These are phyloP conservation scores for Liasis olivaceus DNA, from an alignment of 2,797 vertebrate species.

Conservation along the genomic window DNA sequence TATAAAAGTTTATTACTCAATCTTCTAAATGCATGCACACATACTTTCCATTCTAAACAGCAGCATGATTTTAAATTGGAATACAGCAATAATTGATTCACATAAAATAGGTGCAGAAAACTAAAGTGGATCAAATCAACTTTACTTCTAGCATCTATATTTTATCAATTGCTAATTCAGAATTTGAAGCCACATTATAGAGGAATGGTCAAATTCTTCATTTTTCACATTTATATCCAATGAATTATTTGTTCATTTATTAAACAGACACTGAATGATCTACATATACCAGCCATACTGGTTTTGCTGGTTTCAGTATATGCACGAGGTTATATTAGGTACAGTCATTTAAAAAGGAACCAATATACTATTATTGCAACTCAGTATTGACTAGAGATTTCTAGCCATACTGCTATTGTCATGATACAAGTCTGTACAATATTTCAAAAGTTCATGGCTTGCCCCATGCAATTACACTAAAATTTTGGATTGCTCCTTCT, in stretches of 20 bases:
- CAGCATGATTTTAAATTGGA: neutral
- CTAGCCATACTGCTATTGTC: neutral
- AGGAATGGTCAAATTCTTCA: neutral
- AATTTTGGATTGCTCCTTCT: neutral
- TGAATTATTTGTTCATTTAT: neutral
- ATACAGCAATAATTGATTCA: neutral
- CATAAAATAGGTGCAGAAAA: neutral
- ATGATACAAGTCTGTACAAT: neutral
- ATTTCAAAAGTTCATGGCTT: neutral
- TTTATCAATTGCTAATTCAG: neutral
- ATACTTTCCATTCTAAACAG: neutral
- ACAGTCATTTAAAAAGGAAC: neutral
- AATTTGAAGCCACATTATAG: neutral
- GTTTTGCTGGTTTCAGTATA: neutral
- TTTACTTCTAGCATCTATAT: neutral
- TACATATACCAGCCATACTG: neutral
- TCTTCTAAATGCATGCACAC: neutral
- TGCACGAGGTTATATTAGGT: neutral
- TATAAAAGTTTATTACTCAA: slow-evolving; percentile 52
- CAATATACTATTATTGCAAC: neutral
- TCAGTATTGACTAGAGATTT: slow-evolving; percentile 15
- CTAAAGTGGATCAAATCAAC: neutral
- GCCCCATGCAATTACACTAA: slow-evolving; percentile 5
- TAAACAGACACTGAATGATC: neutral
- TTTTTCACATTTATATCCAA: neutral